Conservation (phyloP, 2,113 vertebrate species). For the Naja naja region DNA sequence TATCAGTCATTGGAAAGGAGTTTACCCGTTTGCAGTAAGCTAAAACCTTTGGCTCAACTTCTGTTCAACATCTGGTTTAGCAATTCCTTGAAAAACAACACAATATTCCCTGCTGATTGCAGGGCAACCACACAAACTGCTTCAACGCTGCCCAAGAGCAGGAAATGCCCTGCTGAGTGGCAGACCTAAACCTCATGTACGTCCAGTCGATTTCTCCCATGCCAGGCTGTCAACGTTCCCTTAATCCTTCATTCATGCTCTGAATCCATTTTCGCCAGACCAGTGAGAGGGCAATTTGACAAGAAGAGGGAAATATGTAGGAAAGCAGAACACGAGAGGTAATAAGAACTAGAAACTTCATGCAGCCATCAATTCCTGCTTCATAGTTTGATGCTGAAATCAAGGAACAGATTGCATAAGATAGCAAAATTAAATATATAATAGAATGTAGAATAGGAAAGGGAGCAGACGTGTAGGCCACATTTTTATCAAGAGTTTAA, state of each 20-base stretch:
- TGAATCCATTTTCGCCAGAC: constrained; percentile 30
- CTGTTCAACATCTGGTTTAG: constrained; percentile 71
- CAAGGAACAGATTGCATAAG: background rate
- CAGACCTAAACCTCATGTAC: constrained; percentile 47
- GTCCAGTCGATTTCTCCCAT: constrained; percentile 10
- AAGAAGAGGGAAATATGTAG: constrained; percentile 24
- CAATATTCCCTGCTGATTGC: constrained; percentile 67
- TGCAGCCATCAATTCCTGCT: background rate
- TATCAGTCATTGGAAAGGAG: constrained; percentile 36
- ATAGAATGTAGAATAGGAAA: background rate
- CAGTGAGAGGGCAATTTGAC: constrained; percentile 11
- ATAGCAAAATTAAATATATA: background rate
- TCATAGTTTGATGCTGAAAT: background rate
- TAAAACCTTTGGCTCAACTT: constrained; percentile 45
- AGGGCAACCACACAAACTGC: constrained; percentile 53
- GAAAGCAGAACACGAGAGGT: background rate
- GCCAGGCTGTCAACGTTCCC: constrained; percentile 43
- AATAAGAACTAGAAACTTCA: background rate
- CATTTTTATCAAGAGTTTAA: background rate
- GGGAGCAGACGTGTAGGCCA: background rate
- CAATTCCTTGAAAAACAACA: constrained; percentile 70
- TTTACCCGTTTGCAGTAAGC: constrained; percentile 51
- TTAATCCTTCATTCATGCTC: constrained; percentile 6
- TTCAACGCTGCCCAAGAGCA: constrained; percentile 38
- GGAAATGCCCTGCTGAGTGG: constrained; percentile 51